Conservation (phyloP, 2,113 vertebrate species). For the Theropithecus gelada region DNA sequence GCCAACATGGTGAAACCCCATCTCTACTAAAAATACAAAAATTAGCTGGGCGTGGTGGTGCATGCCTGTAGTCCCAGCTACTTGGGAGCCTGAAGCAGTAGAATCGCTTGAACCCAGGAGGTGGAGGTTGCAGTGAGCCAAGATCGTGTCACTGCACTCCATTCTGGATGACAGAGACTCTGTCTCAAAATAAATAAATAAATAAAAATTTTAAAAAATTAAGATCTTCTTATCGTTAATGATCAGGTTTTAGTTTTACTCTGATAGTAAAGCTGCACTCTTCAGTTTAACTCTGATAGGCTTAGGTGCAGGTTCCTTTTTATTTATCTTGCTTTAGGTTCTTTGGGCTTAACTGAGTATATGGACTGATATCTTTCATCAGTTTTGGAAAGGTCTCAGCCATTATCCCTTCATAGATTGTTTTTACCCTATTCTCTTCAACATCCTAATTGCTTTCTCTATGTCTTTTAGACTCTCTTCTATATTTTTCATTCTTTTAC, state of each 20-base stretch:
- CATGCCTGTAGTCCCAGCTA: too few species aligned
- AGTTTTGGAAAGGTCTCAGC: background rate
- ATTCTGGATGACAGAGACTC: too few species aligned
- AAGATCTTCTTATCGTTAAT: background rate
- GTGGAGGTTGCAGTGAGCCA: too few species aligned
- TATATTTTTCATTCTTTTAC: background rate
- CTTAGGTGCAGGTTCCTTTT: background rate
- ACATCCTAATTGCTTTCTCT: background rate
- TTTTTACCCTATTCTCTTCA: background rate
- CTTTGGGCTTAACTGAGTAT: background rate
- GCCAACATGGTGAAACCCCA: too few species aligned
- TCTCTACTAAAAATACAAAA: too few species aligned
- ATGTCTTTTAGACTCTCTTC: background rate
- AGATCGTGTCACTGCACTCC: too few species aligned
- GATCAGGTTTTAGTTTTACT: constrained; percentile 32
- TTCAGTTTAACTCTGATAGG: background rate
- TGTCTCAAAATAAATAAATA: too few species aligned
- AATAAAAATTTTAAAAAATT: too few species aligned
- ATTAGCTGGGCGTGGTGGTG: too few species aligned
- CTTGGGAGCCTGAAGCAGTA: too few species aligned
- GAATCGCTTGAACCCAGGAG: too few species aligned
- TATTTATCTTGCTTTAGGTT: background rate
- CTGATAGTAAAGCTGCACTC: background rate
- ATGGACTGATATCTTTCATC: background rate
- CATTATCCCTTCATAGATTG: background rate